phyloP scores from a whole-genome alignment of 2,888 invertebrate species.

The Dryobotodes eremita region DNA sequence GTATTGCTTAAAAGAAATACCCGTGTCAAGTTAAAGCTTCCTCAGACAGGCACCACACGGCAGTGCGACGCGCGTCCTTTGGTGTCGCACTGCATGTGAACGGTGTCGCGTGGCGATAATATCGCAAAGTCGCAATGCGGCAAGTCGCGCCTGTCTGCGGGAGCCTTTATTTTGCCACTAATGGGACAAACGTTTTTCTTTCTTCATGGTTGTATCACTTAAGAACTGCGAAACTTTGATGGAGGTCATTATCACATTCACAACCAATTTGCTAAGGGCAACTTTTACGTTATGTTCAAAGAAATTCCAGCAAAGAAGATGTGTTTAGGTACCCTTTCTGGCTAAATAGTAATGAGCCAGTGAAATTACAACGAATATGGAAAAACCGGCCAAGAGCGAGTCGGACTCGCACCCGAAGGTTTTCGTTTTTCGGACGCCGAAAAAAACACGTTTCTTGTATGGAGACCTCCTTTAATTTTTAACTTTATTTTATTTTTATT shows the following conservation, averaged over 20 bases:
- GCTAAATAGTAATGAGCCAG: slow-evolving; percentile 11
- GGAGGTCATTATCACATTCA: slow-evolving; percentile 16
- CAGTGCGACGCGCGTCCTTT: too few species aligned
- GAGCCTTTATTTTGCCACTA: background rate
- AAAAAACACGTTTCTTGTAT: background rate
- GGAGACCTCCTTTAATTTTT: too few species aligned
- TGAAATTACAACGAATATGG: background rate
- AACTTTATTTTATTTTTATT: too few species aligned
- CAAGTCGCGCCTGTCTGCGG: too few species aligned
- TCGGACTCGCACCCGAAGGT: too few species aligned
- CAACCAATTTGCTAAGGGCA: background rate
- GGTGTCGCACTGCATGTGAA: too few species aligned
- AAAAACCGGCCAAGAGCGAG: background rate
- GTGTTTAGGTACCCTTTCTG: background rate
- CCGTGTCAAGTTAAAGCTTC: background rate
- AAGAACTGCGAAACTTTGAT: slow-evolving; percentile 10
- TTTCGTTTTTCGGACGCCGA: too few species aligned
- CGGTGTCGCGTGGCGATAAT: too few species aligned
- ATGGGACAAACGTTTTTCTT: slow-evolving; percentile 19
- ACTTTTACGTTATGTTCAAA: background rate
- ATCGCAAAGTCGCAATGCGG: too few species aligned
- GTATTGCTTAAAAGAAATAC: background rate
- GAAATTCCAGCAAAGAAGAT: background rate
- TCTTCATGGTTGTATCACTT: slow-evolving; percentile 12
- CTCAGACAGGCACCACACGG: too few species aligned